A percentile compares a stretch with the other conserved stretches of the same genome.
phyloP scores from a whole-genome alignment of 2,888 invertebrate genomes.

The Dryomyza anilis region DNA sequence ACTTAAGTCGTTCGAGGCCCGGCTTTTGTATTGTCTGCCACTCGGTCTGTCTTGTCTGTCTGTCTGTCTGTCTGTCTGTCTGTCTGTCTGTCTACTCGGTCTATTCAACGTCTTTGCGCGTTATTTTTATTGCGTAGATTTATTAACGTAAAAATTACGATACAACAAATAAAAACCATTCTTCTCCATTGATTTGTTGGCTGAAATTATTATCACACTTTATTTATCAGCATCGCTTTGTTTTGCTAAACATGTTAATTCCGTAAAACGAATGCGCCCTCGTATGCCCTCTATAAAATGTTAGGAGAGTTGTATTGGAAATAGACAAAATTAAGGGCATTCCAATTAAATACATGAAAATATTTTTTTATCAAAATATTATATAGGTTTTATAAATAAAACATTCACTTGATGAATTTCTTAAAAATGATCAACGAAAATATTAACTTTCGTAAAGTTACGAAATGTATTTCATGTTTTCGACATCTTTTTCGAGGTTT shows the following conservation, averaged over 20 bases:
- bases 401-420: no score
- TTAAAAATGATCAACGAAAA: no score
- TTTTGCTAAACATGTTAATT: constrained; percentile 12
- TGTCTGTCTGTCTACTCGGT: neutral
- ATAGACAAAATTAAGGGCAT: no score
- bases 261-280: no score
- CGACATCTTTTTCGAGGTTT: no score
- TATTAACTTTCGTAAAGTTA: no score
- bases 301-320: no score
- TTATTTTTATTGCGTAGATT: constrained; percentile 27
- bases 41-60: neutral
- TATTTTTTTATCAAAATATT: no score
- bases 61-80: neutral
- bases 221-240: constrained; percentile 35
- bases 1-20: neutral
- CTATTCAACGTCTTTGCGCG: neutral
- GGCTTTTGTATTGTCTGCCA: neutral
- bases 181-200: constrained; percentile 41
- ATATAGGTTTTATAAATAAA: no score
- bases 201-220: constrained; percentile 53
- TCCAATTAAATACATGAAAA: no score
- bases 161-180: constrained; percentile 36
- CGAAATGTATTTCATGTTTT: no score
- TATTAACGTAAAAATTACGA: constrained; percentile 27
- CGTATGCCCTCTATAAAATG: no score